Evolutionary conservation across 2,888 invertebrate species (phyloP), one percentile per base, ranked within the genome.

Genomic region (Xylota segnis): DNA sequence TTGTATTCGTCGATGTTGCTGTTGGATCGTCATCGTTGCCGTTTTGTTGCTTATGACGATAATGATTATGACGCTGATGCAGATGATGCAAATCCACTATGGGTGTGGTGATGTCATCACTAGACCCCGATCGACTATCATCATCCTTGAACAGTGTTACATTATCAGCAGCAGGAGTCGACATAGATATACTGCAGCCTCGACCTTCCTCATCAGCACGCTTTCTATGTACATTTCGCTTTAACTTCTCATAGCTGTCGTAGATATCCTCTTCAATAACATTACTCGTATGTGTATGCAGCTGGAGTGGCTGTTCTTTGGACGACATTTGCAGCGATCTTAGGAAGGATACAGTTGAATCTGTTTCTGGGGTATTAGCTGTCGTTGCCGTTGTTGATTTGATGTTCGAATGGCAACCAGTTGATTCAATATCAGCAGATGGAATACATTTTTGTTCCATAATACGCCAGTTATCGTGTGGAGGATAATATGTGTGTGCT

Each of bases 381-480:
- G 59, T 37, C 70, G 68, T 76, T 82, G 77, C 77, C 68, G 68
- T 77, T 78, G 56, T 59, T 74, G 72, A 61, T 65, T 71, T 70
- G 76, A 40, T 78, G 66, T 78, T 78, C 59, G 61, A 56, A 68
- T 74, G 75, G 81, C 87, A 72, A 76, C 83, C 77, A 79, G 50
- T 88, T 66, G 88, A 84, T 32, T 88, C 54, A 87, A 75, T 83
- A 88, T 90, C 88, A 89, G 89, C 89, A 90, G 89, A 88, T 89
- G 87, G 88, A 88, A 88, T 83, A 89, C 91, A 91, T 91, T 89
- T 89, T 91, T 90, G 88, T 91, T 91, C 92, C 92, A 92, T 91
- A 91, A 91, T 91, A 91, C 87, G 43, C 43, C 14, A 14, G 14
- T 43, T 43, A 43, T 43, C 43, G 59, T 47, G 54, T 32, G 63